Base-by-base conservation (phyloP, 2,113 vertebrate genomes). In the Mesocricetus auratus region DNA sequence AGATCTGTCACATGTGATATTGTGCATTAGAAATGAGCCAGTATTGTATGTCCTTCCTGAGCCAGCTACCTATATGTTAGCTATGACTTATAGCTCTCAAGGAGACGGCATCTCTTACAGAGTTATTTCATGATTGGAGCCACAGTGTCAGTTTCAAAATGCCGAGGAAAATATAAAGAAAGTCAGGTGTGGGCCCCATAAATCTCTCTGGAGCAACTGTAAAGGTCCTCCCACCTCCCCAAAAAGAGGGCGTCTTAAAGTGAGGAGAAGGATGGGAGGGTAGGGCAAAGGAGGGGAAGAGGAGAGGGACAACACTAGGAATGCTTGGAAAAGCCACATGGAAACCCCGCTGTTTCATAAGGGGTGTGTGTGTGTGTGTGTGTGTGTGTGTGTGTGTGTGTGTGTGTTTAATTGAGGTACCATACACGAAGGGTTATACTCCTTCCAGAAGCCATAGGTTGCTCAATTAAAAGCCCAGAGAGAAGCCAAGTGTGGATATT, bases 141-240 rank as follows among this genome's bases (percentile, higher is more conserved):
- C 6, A 47, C 16, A 64, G 5, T 17, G 3, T 16, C 50, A 93
- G 42, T 68, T 13, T 33, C 62, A 82, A 95, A 91, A 94, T 56
- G 15, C 75, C 90, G 56, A 90, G 21, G 29, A 24, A 68, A 94
- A 92, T 64, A 82, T 31, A 79, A 81, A 95, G 56, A 47, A 71
- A 90, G 91, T 36, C 33, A 81, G 60, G 42, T 91, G 2, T 31
- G 42, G 8, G 11, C 50, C 1, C 39, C 77, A 36, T 11, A n/a
- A 22, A 64, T 71, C 50, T 69, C 50, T 86, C 58, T 75, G 42
- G 94, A 36, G 12, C 31, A 26, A 29, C 29, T 78, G 47, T 10
- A 78, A 17, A 89, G 90, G n/a, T 29, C 22, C 5, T 83, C 33
- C 45, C 13, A 17, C 15, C 24, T 10, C 4, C 29, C 47, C 29